Conservation (phyloP, 2,113 vertebrate species). For the Tamias sibiricus region DNA sequence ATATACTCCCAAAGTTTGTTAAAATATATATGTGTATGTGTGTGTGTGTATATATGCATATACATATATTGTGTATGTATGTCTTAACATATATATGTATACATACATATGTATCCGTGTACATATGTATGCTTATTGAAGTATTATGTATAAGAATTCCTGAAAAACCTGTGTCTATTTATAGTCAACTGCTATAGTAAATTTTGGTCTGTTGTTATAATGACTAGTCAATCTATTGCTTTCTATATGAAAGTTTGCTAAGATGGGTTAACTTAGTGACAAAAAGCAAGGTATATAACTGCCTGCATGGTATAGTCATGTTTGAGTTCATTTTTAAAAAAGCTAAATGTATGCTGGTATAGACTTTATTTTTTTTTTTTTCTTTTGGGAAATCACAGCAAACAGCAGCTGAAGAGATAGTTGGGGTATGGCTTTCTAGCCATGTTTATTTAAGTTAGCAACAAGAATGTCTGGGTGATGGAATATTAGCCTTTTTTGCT, state of each 20-base stretch:
- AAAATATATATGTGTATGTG: background rate
- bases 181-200: background rate
- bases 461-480: background rate
- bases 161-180: background rate
- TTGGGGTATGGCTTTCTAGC: background rate
- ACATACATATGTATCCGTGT: background rate
- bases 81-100: background rate
- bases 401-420: background rate
- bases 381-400: background rate
- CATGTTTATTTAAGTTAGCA: background rate
- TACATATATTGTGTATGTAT: no score
- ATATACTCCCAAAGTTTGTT: constrained; percentile 1
- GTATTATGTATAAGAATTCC: constrained; percentile 38
- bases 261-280: background rate
- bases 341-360: background rate
- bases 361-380: background rate
- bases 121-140: background rate
- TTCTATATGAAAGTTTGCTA: background rate
- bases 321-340: background rate
- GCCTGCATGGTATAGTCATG: background rate
- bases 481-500: background rate
- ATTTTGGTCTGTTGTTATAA: background rate
- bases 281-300: background rate
- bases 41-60: background rate
- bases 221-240: background rate